A percentile compares a stretch with the other conserved stretches of the same genome.
phyloP scores from a whole-genome alignment of 2,797 vertebrate species.

The Sebastes dallii region DNA sequence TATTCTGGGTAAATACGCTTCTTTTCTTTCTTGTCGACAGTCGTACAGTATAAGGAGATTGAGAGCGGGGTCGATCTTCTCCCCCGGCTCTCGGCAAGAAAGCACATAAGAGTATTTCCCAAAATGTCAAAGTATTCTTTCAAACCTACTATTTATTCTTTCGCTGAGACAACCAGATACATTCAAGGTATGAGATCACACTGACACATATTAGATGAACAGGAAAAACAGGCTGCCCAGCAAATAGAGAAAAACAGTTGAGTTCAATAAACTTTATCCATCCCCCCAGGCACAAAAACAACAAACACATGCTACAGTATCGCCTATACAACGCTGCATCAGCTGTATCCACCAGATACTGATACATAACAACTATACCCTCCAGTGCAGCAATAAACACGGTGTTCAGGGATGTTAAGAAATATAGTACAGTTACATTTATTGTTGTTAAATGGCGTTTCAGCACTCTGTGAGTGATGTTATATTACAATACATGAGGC shows the following conservation, averaged over 20 bases:
- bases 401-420: constrained; percentile 22
- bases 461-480: constrained; percentile 20
- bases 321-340: constrained; percentile 1
- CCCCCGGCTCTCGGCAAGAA: background rate
- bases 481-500: constrained; percentile 14
- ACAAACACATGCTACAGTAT: constrained; percentile 9
- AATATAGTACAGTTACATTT: constrained; percentile 24
- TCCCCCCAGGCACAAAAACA: constrained; percentile 28
- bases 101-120: background rate
- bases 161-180: background rate
- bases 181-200: background rate
- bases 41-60: background rate
- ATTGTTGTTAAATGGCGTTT: constrained; percentile 35
- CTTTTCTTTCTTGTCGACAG: background rate
- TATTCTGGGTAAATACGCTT: too few relatives aligned
- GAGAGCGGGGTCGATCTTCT: background rate
- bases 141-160: background rate
- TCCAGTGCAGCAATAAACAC: constrained; percentile 35
- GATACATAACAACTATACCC: constrained; percentile 28
- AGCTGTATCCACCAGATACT: constrained; percentile 10
- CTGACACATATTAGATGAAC: background rate
- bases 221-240: background rate
- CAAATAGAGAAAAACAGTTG: constrained; percentile 1
- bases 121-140: background rate
- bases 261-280: constrained; percentile 42